Base-by-base conservation (phyloP, 2,797 vertebrate species). In the Scarus forsteni region DNA sequence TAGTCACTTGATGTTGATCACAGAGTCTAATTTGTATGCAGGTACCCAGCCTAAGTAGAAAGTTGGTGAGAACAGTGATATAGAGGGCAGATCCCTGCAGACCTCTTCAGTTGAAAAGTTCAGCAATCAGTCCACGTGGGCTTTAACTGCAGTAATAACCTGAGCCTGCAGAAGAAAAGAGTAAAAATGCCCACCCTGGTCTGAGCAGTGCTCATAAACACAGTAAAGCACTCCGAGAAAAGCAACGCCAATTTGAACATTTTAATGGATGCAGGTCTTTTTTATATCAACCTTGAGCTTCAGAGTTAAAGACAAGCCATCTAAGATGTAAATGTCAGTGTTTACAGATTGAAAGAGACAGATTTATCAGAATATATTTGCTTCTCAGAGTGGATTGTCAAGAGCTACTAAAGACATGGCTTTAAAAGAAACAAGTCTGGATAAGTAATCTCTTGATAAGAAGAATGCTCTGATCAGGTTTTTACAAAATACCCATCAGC, bases 91-190 rank as follows among this genome's bases (percentile, higher is more conserved):
- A 48, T 42, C 0, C 60, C 13, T 50, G 13, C 1, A 56, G 10
- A 38, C 7, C 6, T 15, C 10, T 6, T 46, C 19, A 45, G 18
- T 7, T 51, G 16, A n/a, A 2, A 34, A 15, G 7, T 35, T n/a
- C 1, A 14, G 35, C 7, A 45, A 44, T 34, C 1, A 13, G 38
- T 54, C 10, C 10, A 48, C 11, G 42, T 54, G 12, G 62, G 45
- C 19, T 57, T 15, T 53, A 38, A 55, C 43, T 39, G 45, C 44
- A 39, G 38, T 55, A 12, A 9, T 50, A 19, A 76, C 38, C 55
- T 18, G 3, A 18, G 10, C 13, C 13, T 15, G 18, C n/a, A 50
- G 27, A 38, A 3, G 1, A 51, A 15, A 16, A 44, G 15, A 51
- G 6, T 34, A 40, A 16, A 57, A 45, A 58, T 45, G 36, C 10